Evolutionary conservation across 2,888 invertebrate species (phyloP), one percentile per base, ranked within the genome.

Genomic region (Disparrhopalites patrizii): DNA sequence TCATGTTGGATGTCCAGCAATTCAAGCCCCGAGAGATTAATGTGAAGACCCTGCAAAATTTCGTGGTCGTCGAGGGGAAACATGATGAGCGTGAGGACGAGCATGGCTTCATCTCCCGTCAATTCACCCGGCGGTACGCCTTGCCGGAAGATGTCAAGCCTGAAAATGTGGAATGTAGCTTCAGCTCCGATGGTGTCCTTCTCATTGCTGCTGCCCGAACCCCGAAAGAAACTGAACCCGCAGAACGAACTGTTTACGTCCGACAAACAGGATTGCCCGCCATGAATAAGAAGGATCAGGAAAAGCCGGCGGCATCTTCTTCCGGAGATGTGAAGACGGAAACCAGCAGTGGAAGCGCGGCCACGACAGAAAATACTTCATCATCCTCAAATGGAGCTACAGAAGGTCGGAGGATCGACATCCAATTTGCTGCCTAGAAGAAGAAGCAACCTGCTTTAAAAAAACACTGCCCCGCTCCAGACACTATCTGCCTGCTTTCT

Each of bases 81-180:
- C 91, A 92, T 78, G 90, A 91, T 77, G 91, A 92, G 78, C 89
- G 87, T 74, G 86, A 85, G 72, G 92, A 92, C 78, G 90, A 91
- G 75, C 91, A 91, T 74, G 90, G 89, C 10, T 87, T 84, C 78
- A 85, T 90, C 27, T 85, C 87, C 51, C 84, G 89, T 63, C 88
- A 91, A 71, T 89, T 91, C 75, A 84, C 87, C 68, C 83, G 91
- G 54, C 84, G 87, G 67, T 92, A 91, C 77, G 78, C 85, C 54
- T 78, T 92, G 56, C 91, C 92, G 0, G 85, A 87, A 74, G 89
- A 87, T 0, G 88, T 88, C 64, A 88, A 91, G 66, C 83, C 88
- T 4, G 85, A 85, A 68, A 83, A 86, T 51, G 87, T 91, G 4
- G 40, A 57, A 28, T 43, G 58, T 43, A 58, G 43, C 38, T 25